Evolutionary conservation across 2,113 vertebrate species (phyloP).

Genomic region (Chroicocephalus ridibundus): DNA sequence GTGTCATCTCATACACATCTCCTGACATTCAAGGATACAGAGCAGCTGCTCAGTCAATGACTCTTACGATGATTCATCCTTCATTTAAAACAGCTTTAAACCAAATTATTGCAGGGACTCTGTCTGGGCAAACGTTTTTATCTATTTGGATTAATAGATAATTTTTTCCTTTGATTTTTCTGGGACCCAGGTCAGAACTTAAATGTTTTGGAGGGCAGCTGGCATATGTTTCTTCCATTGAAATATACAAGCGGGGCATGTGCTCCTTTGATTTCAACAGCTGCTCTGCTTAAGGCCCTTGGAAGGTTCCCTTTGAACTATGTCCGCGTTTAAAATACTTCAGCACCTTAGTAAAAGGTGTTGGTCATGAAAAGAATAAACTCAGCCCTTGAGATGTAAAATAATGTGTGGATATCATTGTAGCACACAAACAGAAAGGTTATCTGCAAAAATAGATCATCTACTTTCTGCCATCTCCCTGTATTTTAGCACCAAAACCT

Average conservation of each 20-base stretch:
- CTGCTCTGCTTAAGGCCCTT: background rate
- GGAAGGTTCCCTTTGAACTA: background rate
- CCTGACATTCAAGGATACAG: background rate
- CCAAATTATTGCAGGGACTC: background rate
- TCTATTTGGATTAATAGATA: background rate
- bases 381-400: background rate
- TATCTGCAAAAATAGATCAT: background rate
- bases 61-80: background rate
- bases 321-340: background rate
- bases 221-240: background rate
- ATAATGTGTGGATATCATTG: accelerated
- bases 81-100: background rate
- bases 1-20: background rate
- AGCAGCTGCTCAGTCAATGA: background rate
- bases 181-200: background rate
- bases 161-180: background rate
- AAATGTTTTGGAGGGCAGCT: background rate
- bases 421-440: background rate
- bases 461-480: background rate
- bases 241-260: background rate
- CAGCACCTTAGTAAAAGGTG: background rate
- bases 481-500: background rate
- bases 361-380: background rate
- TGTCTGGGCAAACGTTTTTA: background rate
- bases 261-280: background rate